Evolutionary conservation across 2,113 vertebrate genomes (phyloP).

Genomic region (Spilogale gracilis): DNA sequence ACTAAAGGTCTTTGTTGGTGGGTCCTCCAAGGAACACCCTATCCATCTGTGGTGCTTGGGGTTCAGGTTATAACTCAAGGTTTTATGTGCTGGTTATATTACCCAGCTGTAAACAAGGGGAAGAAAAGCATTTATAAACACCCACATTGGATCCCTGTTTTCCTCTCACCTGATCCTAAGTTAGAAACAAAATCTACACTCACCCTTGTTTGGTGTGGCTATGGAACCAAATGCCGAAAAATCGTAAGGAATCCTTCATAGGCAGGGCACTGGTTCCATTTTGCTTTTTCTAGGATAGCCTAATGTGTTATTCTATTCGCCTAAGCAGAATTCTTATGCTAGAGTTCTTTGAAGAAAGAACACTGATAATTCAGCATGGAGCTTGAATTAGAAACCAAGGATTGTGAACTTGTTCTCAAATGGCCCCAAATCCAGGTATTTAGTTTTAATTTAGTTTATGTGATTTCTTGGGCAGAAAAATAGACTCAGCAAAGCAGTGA

Average conservation of each 20-base stretch:
- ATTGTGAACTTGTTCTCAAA: background rate
- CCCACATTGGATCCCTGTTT: background rate
- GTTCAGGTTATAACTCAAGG: background rate
- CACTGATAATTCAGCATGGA: background rate
- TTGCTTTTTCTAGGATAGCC: constrained; percentile 14
- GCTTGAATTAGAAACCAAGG: background rate
- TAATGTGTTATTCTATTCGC: constrained; percentile 4
- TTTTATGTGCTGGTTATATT: background rate
- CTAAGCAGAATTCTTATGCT: background rate
- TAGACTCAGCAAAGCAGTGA: constrained; percentile 9
- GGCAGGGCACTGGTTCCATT: background rate
- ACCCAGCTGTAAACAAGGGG: background rate
- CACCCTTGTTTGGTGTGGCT: background rate
- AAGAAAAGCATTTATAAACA: background rate
- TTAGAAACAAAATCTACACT: constrained; percentile 49
- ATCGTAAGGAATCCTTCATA: constrained; percentile 36
- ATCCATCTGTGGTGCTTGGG: background rate
- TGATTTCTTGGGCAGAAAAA: constrained; percentile 48
- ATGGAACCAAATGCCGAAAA: background rate
- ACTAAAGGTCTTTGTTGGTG: background rate
- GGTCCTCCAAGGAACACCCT: background rate
- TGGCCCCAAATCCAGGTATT: background rate
- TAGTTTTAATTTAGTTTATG: background rate
- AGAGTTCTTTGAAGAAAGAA: constrained; percentile 36
- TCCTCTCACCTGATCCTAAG: background rate